Base-by-base conservation (phyloP, 2,797 vertebrate species). In the Cossypha caffra region DNA sequence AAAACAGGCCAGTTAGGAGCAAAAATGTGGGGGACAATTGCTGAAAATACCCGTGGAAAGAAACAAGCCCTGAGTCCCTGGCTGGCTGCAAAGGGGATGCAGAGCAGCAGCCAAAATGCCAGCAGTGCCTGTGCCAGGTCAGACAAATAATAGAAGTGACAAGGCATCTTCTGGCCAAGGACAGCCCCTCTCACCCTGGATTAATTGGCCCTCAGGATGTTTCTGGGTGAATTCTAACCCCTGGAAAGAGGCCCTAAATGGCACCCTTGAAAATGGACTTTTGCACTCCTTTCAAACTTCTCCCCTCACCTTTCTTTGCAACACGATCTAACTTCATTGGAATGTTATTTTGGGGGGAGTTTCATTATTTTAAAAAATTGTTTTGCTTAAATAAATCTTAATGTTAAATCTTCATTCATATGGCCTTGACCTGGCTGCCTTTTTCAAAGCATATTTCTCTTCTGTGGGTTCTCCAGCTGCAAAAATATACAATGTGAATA, bases 401-500 rank as follows among this genome's bases (percentile, higher is more conserved):
- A 40, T 52, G 13, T 58, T 58, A 18, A 63, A 20, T 86, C 42
- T 80, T 76, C 48, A 11, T 67, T 79, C n/a, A 3, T 43, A 31
- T 23, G 33, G 35, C 40, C 69, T 88, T 0, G 1, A 42, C 59
- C 74, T n/a, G 58, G 54, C 33, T 91, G 85, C 66, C 31, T 84
- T 75, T 91, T 91, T 58, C 47, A 84, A 75, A 88, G 50, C 28
- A 3, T 33, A 12, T 86, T 93, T 91, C 50, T 89, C 43, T 81
- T 81, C 47, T 63, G 0, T 4, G 15, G 12, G 29, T 85, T 77
- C 37, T 90, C 62, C 92, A 95, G 79, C 91, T 96, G 82, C 75
- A 90, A 90, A 96, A 95, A 92, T 93, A 95, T 5, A 63, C 89
- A 47, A 47, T 16, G 72, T 58, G 64, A 78, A 79, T 73, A 6